Percentiles rank a stretch among this genome's conserved stretches.
These are phyloP conservation scores for Drosophila longiperda DNA, from an alignment of 2,888 invertebrate species.

Conservation along the genomic window DNA sequence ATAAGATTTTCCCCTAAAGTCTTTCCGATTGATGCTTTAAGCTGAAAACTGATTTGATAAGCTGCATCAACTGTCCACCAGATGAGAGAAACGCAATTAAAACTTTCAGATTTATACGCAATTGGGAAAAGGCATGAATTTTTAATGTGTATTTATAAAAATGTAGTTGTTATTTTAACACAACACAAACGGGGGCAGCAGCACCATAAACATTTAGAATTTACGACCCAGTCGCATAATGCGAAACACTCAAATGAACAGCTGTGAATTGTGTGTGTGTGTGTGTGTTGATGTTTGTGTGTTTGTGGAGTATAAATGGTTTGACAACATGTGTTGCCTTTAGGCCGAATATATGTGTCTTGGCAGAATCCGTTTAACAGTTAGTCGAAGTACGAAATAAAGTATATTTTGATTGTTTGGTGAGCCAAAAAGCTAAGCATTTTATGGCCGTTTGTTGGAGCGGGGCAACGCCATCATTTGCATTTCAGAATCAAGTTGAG, in stretches of 20 bases:
- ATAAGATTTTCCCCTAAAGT: background rate
- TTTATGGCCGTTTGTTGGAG: conserved; percentile 33
- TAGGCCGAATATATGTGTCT: conserved; percentile 54
- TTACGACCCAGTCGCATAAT: conserved; percentile 54
- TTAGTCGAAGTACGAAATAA: conserved; percentile 53
- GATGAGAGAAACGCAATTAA: conserved; percentile 15
- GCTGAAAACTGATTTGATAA: conserved; percentile 4
- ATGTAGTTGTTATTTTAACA: conserved; percentile 41
- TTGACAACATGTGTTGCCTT: conserved; percentile 45
- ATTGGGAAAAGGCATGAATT: conserved; percentile 31
- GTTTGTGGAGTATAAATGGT: background rate
- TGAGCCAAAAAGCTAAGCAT: conserved; percentile 59
- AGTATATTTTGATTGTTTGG: conserved; percentile 74
- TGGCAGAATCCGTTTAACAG: conserved; percentile 23
- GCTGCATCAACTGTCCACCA: background rate
- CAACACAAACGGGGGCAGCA: conserved; percentile 6
- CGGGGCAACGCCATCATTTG: conserved; percentile 54
- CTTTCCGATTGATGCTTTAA: background rate
- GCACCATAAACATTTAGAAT: conserved; percentile 50
- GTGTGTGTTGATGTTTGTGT: background rate
- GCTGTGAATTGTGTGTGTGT: conserved; percentile 28
- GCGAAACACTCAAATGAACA: conserved; percentile 63
- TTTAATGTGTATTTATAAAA: conserved; percentile 29
- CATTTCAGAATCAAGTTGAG: conserved; percentile 72
- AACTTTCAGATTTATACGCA: conserved; percentile 31